These are phyloP conservation scores for Heliangelus exortis DNA, from an alignment of 2,797 vertebrate species.

Conservation along the genomic window DNA sequence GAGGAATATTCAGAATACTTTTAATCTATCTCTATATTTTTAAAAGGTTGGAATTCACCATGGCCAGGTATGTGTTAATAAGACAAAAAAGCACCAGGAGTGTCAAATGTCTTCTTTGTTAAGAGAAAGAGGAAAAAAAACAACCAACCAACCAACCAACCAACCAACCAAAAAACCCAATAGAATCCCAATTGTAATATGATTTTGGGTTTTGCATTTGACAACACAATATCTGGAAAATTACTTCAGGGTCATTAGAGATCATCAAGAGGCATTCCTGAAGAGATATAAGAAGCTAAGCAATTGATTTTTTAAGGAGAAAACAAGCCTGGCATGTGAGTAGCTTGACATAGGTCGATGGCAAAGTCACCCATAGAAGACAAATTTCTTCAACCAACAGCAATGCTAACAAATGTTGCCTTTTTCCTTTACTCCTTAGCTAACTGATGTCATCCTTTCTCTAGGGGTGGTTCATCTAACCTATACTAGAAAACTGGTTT, in stretches of 20 bases:
- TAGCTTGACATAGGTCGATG: rapidly evolving
- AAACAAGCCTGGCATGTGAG: not conserved
- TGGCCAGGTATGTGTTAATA: not conserved
- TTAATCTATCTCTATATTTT: conserved; percentile 45
- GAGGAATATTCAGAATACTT: not conserved
- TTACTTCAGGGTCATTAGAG: not conserved
- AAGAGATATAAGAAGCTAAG: not conserved
- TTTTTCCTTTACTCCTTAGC: not conserved
- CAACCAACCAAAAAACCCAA: not conserved
- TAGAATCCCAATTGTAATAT: not conserved
- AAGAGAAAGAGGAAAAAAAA: not conserved
- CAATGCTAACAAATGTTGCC: not conserved
- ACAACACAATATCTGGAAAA: not conserved
- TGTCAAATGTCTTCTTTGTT: not conserved
- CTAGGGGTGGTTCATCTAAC: not conserved
- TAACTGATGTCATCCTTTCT: not conserved
- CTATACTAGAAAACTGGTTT: not conserved
- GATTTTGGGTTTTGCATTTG: not conserved
- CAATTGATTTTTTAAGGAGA: not conserved
- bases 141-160: too few species aligned
- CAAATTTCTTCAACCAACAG: not conserved
- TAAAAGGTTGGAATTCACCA: not conserved
- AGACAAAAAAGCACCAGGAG: not conserved
- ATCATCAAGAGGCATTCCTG: not conserved
- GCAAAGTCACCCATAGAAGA: not conserved